These are phyloP conservation scores for Tenthredo amoena DNA, from an alignment of 2,888 invertebrate genomes.

Conservation along the genomic window DNA sequence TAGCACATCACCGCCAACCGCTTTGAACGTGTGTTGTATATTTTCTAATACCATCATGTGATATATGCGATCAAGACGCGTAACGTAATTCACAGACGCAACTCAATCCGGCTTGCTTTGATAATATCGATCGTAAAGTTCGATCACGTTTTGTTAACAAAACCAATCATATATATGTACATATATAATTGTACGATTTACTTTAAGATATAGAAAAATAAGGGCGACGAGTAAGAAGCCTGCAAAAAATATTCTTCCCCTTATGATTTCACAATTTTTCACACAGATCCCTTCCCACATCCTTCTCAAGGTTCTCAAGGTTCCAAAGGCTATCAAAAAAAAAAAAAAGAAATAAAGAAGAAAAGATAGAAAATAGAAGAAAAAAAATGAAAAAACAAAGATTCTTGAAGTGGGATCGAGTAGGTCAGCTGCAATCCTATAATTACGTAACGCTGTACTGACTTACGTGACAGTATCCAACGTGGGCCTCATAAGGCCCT, in stretches of 20 bases:
- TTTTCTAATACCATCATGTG: neutral
- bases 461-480: constrained; percentile 1
- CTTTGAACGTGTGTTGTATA: constrained; percentile 15
- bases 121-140: neutral
- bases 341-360: neutral
- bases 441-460: constrained; percentile 8
- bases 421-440: constrained; percentile 25
- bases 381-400: neutral
- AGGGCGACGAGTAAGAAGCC: neutral
- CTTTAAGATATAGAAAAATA: neutral
- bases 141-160: neutral
- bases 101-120: neutral
- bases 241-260: neutral
- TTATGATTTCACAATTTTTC: neutral
- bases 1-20: neutral
- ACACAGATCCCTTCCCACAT: too few species aligned
- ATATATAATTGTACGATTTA: neutral
- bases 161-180: neutral
- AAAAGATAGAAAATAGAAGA: neutral
- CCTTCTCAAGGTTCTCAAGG: constrained; percentile 4
- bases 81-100: constrained; percentile 18
- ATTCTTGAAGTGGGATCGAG: neutral
- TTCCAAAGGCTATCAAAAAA: neutral
- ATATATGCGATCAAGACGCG: neutral
- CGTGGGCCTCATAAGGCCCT: constrained; percentile 35